Evolutionary conservation across 2,113 vertebrate species (phyloP).

Genomic region (Triplophysa siluroides): DNA sequence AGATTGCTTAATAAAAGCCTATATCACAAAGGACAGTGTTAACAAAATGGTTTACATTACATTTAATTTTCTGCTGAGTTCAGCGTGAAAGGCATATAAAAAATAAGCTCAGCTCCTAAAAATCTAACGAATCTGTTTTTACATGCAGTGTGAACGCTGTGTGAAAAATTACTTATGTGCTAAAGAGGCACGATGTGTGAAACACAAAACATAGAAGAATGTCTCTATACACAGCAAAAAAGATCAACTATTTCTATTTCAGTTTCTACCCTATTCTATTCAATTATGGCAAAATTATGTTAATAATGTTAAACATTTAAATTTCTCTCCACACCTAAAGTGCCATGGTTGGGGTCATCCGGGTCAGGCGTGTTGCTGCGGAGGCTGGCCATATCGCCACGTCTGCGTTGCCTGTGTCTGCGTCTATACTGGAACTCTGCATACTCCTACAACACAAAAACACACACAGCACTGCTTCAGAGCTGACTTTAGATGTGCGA

Average conservation of each 20-base stretch:
- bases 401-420: slow-evolving; percentile 86
- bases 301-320: background rate
- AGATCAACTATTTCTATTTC: too few relatives aligned
- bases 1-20: background rate
- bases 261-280: too few relatives aligned
- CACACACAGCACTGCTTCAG: slow-evolving; percentile 57
- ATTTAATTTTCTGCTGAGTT: background rate
- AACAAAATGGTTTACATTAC: background rate
- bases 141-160: too few relatives aligned
- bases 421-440: slow-evolving; percentile 98
- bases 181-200: too few relatives aligned
- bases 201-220: too few relatives aligned
- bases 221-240: too few relatives aligned
- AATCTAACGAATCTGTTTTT: too few relatives aligned
- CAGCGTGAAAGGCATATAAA: background rate
- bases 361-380: slow-evolving; percentile 86
- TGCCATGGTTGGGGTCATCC: slow-evolving; percentile 83
- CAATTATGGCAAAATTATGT: too few relatives aligned
- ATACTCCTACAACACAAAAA: slow-evolving; percentile 86
- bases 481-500: background rate
- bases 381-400: slow-evolving; percentile 90
- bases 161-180: too few relatives aligned
- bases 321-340: slow-evolving; percentile 74
- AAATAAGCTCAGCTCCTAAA: too few relatives aligned
- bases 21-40: background rate